Conservation (phyloP, 2,113 vertebrate genomes). For the Sinocyclocheilus grahami region DNA sequence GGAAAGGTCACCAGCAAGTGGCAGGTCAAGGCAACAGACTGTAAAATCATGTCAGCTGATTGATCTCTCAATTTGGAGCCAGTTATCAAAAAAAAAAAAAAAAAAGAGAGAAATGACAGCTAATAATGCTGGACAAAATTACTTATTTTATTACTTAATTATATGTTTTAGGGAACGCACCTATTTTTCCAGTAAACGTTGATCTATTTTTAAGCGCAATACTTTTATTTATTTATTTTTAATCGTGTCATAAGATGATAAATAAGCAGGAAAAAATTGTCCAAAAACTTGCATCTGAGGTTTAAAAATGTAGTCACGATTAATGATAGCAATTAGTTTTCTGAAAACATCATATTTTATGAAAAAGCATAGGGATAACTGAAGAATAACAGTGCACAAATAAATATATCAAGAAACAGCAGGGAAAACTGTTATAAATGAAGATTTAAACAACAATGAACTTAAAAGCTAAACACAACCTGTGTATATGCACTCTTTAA, state of each 20-base stretch:
- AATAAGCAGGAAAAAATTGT: not conserved
- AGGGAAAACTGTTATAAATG: too few species aligned
- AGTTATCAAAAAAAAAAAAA: conserved; percentile 30
- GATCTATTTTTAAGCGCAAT: not conserved
- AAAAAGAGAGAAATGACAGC: not conserved
- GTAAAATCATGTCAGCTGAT: conserved; percentile 48
- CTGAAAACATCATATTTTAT: not conserved
- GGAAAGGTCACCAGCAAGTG: conserved; percentile 64
- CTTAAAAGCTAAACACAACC: too few species aligned
- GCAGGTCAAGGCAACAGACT: conserved; percentile 42
- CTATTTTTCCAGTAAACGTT: too few species aligned
- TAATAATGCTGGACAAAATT: not conserved
- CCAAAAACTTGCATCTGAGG: not conserved
- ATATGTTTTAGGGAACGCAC: too few species aligned
- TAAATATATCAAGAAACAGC: too few species aligned
- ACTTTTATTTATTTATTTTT: not conserved
- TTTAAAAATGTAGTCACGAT: not conserved
- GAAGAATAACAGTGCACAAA: too few species aligned
- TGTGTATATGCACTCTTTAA: too few species aligned
- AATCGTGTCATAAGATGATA: not conserved
- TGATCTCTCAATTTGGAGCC: conserved; percentile 46
- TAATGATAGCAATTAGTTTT: not conserved
- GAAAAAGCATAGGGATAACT: too few species aligned
- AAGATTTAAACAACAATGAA: too few species aligned
- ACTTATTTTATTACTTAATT: too few species aligned